A percentile compares a stretch with the other conserved stretches of the same genome.
Evolutionary conservation across 2,888 invertebrate genomes (phyloP).

Genomic region (Melolontha melolontha): DNA sequence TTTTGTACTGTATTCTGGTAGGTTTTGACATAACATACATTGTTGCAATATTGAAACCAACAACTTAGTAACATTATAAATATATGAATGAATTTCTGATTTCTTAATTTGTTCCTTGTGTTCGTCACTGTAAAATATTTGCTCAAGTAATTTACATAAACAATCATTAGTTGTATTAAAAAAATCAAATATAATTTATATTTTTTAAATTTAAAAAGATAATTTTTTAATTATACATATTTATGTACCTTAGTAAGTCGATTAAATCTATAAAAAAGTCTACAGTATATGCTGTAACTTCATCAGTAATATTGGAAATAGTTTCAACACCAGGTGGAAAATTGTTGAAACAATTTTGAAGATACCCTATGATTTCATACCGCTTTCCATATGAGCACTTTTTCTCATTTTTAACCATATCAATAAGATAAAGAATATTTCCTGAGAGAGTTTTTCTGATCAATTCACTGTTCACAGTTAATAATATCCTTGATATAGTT

Average conservation of each 20-base stretch:
- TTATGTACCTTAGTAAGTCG: slow-evolving; percentile 47
- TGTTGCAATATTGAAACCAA: slow-evolving; percentile 63
- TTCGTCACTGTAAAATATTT: slow-evolving; percentile 6
- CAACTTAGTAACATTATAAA: slow-evolving; percentile 65
- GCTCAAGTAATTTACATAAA: slow-evolving; percentile 17
- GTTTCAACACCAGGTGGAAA: slow-evolving; percentile 49
- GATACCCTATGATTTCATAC: slow-evolving; percentile 39
- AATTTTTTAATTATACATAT: slow-evolving; percentile 7
- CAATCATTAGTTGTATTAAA: not conserved
- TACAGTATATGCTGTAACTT: slow-evolving; percentile 44
- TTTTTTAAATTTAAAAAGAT: slow-evolving; percentile 8
- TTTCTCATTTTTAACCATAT: slow-evolving; percentile 16
- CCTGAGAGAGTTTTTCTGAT: slow-evolving; percentile 37
- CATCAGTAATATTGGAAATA: slow-evolving; percentile 44
- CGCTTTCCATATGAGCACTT: slow-evolving; percentile 15
- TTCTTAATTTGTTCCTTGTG: slow-evolving; percentile 25
- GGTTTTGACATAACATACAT: slow-evolving; percentile 49
- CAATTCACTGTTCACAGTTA: slow-evolving; percentile 35
- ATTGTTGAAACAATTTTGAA: slow-evolving; percentile 48
- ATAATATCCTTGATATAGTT: slow-evolving; percentile 49
- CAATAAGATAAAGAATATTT: slow-evolving; percentile 38
- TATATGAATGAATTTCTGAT: slow-evolving; percentile 58
- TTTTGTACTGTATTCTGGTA: slow-evolving; percentile 44
- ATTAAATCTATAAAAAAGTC: slow-evolving; percentile 44
- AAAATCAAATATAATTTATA: too few species aligned